Percentiles rank a stretch among this genome's conserved stretches.
Conservation (phyloP, 2,797 vertebrate species). For the Miichthys miiuy region DNA sequence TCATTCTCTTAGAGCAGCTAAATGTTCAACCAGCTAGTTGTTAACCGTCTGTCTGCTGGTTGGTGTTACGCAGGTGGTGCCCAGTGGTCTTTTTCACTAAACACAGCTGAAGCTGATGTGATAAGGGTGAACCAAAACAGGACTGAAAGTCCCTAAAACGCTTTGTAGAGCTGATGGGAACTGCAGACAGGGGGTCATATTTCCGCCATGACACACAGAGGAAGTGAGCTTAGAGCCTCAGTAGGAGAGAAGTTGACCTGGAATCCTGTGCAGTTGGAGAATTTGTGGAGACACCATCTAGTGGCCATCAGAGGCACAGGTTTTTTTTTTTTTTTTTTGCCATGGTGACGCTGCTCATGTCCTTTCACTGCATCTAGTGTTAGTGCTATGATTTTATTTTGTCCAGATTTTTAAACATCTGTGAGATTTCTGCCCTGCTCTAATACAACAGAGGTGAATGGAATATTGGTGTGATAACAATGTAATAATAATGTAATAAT, state of each 20-base stretch:
- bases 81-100: not conserved
- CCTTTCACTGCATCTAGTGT: not conserved
- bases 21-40: not conserved
- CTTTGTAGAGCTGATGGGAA: not conserved
- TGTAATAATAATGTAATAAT: not conserved
- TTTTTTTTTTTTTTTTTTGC: not conserved
- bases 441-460: not conserved
- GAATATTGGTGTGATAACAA: not conserved
- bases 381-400: not conserved
- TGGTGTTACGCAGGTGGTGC: not conserved
- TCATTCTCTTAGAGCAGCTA: not conserved
- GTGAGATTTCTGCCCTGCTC: not conserved
- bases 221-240: not conserved
- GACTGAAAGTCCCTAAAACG: not conserved
- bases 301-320: slow-evolving; percentile 20
- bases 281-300: slow-evolving; percentile 40
- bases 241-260: not conserved
- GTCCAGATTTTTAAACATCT: not conserved
- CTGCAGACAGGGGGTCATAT: not conserved
- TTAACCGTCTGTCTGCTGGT: not conserved
- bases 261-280: slow-evolving; percentile 1
- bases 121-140: not conserved
- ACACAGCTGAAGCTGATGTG: not conserved
- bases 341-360: not conserved
- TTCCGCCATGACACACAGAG: not conserved